Evolutionary conservation across 2,113 vertebrate species (phyloP), one percentile per base, ranked within the genome.

Genomic region (Indicator indicator): DNA sequence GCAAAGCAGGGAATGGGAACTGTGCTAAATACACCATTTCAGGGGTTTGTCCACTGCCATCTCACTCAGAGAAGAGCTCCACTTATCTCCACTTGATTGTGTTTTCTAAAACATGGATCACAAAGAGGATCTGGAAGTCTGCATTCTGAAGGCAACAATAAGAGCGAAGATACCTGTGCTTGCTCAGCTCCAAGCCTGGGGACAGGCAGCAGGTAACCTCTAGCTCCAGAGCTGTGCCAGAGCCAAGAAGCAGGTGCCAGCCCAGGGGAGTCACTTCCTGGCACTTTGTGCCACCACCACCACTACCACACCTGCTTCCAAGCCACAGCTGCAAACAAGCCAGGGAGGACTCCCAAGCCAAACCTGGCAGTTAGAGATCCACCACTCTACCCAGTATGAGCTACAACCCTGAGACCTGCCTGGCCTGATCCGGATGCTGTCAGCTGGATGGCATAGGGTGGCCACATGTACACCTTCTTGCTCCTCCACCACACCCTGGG

Each of bases 71-170:
- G 3, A 6, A 46, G 26, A 3, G 55, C 12, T 11, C 33, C 36
- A 5, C 12, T 26, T 4, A 16, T 16, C 40, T 52, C 67, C 5
- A 0, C 4, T 58, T 21, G 15, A 9, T 11, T 75, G 32, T 38
- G 9, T 4, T 48, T 11, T 5, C 26, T 8, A 44, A 32, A 62
- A 24, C 1, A 9, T 0, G 5, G 36, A 1, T 28, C 20, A 23
- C 24, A 4, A 58, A 56, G 36, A 30, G 21, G 40, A 42, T 9
- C 12, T 36, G 70, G 17, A 0, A 56, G 38, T 4, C 16, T 6
- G 48, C 32, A 14, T 4, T 12, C 50, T 7, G 44, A 42, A 58
- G 28, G 16, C 21, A 6, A 55, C 26, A 19, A 3, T 1, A 13
- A 20, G 42, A 30, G 80, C 11, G 54, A 46, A 60, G n/a, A 28